A percentile compares a stretch with the other conserved stretches of the same genome.
Conservation (phyloP, 2,113 vertebrate genomes). For the Lamprologus callipterus region DNA sequence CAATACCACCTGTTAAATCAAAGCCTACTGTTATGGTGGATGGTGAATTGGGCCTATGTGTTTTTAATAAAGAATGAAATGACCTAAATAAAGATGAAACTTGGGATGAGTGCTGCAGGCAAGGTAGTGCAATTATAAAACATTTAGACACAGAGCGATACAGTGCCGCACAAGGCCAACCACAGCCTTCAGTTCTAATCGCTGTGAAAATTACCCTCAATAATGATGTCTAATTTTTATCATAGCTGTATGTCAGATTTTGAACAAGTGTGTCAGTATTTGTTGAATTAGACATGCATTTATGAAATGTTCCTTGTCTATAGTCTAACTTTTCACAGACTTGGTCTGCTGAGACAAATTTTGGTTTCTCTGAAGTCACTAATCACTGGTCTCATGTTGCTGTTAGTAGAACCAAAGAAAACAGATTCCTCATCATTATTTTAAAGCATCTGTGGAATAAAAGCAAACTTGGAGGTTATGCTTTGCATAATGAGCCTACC, state of each 20-base stretch:
- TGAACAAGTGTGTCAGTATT: background rate
- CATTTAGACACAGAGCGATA: background rate
- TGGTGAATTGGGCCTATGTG: background rate
- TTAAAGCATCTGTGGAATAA: background rate
- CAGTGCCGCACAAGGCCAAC: accelerated
- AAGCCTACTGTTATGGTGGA: background rate
- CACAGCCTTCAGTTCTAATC: background rate
- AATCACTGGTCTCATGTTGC: accelerated
- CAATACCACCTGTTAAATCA: background rate
- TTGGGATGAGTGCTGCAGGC: background rate
- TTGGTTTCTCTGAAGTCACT: accelerated
- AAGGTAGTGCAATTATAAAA: background rate
- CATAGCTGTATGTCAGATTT: background rate
- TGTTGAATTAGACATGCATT: background rate
- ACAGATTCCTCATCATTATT: accelerated
- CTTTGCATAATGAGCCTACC: background rate
- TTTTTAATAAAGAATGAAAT: background rate
- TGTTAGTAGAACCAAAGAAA: background rate
- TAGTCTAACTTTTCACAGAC: background rate
- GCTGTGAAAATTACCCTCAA: background rate
- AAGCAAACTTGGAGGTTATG: background rate
- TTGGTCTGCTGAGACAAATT: background rate
- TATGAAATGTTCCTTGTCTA: accelerated
- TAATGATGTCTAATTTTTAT: background rate
- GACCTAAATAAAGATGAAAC: background rate